Evolutionary conservation across 1,140 invertebrate species (phyloP), one percentile per base, ranked within the genome.

Genomic region (Caenorhabditis brenneri): DNA sequence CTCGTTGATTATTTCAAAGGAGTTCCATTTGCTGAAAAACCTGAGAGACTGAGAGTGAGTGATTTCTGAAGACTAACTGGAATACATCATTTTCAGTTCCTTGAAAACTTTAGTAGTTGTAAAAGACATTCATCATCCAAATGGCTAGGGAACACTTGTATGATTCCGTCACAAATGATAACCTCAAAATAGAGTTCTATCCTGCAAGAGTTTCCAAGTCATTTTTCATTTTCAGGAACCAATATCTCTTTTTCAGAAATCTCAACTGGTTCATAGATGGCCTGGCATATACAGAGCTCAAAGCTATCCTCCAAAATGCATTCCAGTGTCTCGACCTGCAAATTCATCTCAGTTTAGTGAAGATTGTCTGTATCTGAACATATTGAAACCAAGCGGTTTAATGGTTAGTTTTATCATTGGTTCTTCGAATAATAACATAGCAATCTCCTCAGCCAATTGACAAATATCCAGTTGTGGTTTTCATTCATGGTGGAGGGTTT

Each of bases 11-110:
- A 42, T 46, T 74, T 74, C 65, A 74, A 39, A 42, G 65, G 65
- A 74, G 65, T 74, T 24, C 65, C 65, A 36, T 74, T 74, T 74
- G 65, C 65, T 22, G 65, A 74, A 22, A 74, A 74, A 24, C 65
- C 65, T 24, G 36, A 42, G 7, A 39, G 65, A 24, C 15, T 74
- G 65, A 74, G n/a, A 42, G 65, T 74, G n/a, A 74, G 65, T 55
- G 24, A 29, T 12, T n/a, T n/a, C n/a, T n/a, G n/a, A n/a, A n/a
- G n/a, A n/a, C n/a, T n/a, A n/a, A n/a, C n/a, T n/a, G n/a, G n/a
- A n/a, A n/a, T n/a, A n/a, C n/a, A n/a, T n/a, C n/a, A n/a, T n/a
- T n/a, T n/a, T n/a, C n/a, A n/a, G n/a, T n/a, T n/a, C n/a, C n/a
- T n/a, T n/a, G n/a, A n/a, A n/a, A n/a, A n/a, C n/a, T n/a, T n/a